Percentiles rank a stretch among this genome's conserved stretches.
Evolutionary conservation across 2,797 vertebrate species (phyloP).

Genomic region (Carcharodon carcharias): DNA sequence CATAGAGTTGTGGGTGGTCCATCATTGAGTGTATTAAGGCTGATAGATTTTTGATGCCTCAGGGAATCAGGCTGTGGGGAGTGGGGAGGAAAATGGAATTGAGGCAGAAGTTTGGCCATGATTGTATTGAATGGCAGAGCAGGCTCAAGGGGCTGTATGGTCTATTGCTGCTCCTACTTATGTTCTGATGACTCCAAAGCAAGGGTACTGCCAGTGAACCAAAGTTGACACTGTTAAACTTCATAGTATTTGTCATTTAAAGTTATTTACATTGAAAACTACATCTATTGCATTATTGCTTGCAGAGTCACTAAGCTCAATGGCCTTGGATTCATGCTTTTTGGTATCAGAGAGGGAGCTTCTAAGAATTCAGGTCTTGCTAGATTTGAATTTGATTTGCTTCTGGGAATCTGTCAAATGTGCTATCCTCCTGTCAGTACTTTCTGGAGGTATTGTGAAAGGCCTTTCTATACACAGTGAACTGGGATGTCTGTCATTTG

Average conservation of each 20-base stretch:
- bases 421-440: not conserved
- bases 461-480: not conserved
- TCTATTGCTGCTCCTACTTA: too few species aligned
- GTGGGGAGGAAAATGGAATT: too few species aligned
- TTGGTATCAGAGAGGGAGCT: not conserved
- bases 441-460: not conserved
- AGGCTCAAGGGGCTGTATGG: too few species aligned
- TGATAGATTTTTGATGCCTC: too few species aligned
- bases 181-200: not conserved
- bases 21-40: too few species aligned
- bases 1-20: too few species aligned
- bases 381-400: not conserved
- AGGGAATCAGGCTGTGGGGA: too few species aligned
- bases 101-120: too few species aligned
- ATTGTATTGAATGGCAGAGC: too few species aligned
- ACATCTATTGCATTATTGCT: not conserved
- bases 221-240: not conserved
- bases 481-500: not conserved
- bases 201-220: not conserved
- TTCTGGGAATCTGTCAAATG: not conserved
- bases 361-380: not conserved
- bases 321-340: not conserved
- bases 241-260: not conserved
- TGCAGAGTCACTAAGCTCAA: not conserved
- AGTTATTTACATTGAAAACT: not conserved